These are phyloP conservation scores for Taxidea taxus DNA, from an alignment of 2,113 vertebrate species.

Conservation along the genomic window DNA sequence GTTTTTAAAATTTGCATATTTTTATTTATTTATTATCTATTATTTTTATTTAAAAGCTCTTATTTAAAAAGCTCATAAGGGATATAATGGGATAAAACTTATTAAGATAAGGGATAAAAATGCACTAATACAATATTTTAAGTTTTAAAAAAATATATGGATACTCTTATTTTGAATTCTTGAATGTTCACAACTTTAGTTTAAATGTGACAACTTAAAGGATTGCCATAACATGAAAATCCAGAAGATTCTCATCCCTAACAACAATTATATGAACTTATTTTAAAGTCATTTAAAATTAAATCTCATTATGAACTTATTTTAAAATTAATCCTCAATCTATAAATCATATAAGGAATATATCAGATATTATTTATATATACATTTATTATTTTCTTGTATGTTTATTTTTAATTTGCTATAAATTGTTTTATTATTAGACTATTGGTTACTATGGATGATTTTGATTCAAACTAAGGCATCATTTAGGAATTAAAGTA, in stretches of 20 bases:
- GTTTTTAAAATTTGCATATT: neutral
- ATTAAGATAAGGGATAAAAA: neutral
- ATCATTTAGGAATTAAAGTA: neutral
- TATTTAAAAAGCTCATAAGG: neutral
- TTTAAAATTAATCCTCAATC: neutral
- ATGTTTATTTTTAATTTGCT: neutral
- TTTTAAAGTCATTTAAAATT: neutral
- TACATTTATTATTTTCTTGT: neutral
- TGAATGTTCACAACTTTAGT: neutral
- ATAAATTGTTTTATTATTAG: neutral
- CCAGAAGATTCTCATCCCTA: neutral
- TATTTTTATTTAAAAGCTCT: neutral
- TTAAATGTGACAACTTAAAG: neutral
- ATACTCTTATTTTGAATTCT: neutral
- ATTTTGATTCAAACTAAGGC: neutral
- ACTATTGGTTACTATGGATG: neutral
- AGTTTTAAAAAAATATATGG: neutral
- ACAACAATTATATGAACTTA: neutral
- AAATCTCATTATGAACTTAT: neutral
- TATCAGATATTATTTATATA: neutral
- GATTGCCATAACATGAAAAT: neutral
- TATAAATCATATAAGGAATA: neutral
- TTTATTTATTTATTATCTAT: neutral
- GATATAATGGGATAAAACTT: neutral
- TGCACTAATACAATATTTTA: neutral